phyloP scores from a whole-genome alignment of 2,888 invertebrate genomes.

The Cepaea hortensis region DNA sequence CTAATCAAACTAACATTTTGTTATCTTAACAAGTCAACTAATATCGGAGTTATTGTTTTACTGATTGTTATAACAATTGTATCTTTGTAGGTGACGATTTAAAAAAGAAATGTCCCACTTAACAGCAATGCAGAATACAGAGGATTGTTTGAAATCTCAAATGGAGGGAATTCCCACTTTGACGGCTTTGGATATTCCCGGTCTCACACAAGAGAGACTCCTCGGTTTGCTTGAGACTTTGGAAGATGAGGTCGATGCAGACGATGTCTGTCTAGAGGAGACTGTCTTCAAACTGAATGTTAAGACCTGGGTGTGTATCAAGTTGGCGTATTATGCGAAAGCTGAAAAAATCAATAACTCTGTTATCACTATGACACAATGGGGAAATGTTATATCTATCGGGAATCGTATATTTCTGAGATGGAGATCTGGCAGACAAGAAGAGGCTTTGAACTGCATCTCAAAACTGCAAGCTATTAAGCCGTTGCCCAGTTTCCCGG shows the following conservation, averaged over 20 bases:
- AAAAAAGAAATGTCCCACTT: no score
- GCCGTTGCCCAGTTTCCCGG: not conserved
- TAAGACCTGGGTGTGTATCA: constrained; percentile 3
- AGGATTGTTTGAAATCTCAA: not conserved
- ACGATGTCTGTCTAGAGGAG: not conserved
- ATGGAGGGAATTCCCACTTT: constrained; percentile 15
- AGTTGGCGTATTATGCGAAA: not conserved
- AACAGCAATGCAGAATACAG: not conserved
- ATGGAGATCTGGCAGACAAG: not conserved
- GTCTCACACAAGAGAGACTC: not conserved
- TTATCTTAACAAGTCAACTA: no score
- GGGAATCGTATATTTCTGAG: not conserved
- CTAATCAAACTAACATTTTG: no score
- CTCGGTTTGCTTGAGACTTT: not conserved
- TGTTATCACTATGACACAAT: not conserved
- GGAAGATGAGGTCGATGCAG: not conserved
- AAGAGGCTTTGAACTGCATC: not conserved
- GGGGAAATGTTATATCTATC: not conserved
- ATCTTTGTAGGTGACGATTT: no score
- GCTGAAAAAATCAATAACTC: not conserved
- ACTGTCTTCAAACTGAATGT: not conserved
- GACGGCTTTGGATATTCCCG: not conserved
- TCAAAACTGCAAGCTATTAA: not conserved
- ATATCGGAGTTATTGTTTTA: no score
- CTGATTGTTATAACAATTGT: no score